These are phyloP conservation scores for Apodemia hepburni DNA, from an alignment of 2,888 invertebrate genomes.

Conservation along the genomic window DNA sequence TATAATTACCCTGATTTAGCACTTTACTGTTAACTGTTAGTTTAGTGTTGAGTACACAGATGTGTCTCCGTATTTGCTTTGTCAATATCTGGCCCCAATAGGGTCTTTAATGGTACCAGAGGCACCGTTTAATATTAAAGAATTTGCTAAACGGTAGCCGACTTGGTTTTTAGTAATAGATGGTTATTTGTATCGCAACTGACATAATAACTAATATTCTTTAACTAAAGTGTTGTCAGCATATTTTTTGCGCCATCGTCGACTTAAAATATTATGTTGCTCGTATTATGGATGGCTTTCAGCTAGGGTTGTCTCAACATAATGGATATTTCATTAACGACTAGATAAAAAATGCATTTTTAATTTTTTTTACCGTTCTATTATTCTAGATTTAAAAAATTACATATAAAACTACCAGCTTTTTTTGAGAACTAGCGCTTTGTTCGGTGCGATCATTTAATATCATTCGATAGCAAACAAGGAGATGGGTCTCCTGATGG, in stretches of 20 bases:
- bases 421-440: too few relatives aligned
- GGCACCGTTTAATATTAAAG: conserved; percentile 17
- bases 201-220: conserved; percentile 26
- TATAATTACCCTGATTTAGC: conserved; percentile 46
- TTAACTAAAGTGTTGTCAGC: conserved; percentile 16
- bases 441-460: too few relatives aligned
- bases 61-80: conserved; percentile 40
- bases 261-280: conserved; percentile 7
- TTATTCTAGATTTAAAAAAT: too few relatives aligned
- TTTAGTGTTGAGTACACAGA: conserved; percentile 51
- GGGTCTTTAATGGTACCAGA: conserved; percentile 43
- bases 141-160: conserved; percentile 19
- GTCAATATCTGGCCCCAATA: conserved; percentile 60
- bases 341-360: not conserved
- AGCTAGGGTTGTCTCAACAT: conserved; percentile 6
- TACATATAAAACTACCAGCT: too few relatives aligned
- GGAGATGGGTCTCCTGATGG: too few relatives aligned
- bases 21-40: conserved; percentile 49
- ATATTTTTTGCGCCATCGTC: conserved; percentile 17
- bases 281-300: conserved; percentile 8
- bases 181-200: conserved; percentile 19
- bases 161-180: conserved; percentile 7
- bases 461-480: too few relatives aligned
- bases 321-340: not conserved
- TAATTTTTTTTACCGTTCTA: too few relatives aligned